Conservation (phyloP, 2,797 vertebrate species). For the Anisognathus igniventris region DNA sequence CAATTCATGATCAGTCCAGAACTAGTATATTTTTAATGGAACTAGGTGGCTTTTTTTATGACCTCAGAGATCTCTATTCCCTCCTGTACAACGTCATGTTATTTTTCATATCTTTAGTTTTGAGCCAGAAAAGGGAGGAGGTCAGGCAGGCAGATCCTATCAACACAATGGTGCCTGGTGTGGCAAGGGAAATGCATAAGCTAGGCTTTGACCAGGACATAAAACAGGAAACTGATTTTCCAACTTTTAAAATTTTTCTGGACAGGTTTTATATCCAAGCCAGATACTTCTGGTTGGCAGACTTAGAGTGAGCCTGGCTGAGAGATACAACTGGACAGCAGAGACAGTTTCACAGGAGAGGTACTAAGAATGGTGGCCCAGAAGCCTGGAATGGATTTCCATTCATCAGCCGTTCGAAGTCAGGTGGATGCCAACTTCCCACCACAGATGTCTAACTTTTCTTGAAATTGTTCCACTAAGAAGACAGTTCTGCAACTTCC, state of each 20-base stretch:
- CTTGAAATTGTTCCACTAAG: not conserved
- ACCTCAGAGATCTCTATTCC: conserved; percentile 3
- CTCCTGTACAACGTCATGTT: not conserved
- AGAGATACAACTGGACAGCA: not conserved
- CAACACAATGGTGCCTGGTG: not conserved
- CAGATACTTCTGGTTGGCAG: not conserved
- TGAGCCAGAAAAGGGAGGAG: not conserved
- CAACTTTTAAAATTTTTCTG: not conserved
- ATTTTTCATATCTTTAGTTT: not conserved
- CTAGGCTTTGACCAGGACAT: not conserved
- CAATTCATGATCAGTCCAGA: not conserved
- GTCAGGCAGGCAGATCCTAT: not conserved
- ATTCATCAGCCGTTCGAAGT: not conserved
- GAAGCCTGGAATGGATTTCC: not conserved
- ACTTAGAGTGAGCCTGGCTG: not conserved
- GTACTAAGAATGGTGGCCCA: not conserved
- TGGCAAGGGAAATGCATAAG: not conserved
- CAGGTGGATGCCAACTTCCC: not conserved
- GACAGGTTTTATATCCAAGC: not conserved
- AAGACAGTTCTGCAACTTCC: not conserved
- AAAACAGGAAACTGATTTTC: conserved; percentile 5
- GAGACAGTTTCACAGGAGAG: not conserved
- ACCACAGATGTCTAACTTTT: not conserved
- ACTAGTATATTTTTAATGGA: not conserved
- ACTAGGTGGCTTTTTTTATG: not conserved